phyloP scores from a whole-genome alignment of 2,113 vertebrate genomes.

The Ciconia stormi region DNA sequence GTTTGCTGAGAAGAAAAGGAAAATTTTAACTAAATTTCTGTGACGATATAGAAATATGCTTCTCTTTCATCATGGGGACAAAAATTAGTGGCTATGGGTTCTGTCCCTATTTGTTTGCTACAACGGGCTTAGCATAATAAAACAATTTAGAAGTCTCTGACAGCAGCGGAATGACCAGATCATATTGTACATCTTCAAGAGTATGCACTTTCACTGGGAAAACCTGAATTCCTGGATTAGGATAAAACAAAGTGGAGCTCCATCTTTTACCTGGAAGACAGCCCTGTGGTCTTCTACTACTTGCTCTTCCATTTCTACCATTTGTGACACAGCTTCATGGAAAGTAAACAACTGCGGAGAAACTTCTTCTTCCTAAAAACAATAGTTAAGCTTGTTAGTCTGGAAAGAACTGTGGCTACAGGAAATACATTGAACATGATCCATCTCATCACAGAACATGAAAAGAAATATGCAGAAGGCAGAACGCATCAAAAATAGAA shows the following conservation, averaged over 20 bases:
- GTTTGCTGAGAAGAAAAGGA: background rate
- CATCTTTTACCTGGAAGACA: slow-evolving; percentile 89
- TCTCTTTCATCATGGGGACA: background rate
- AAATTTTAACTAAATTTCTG: background rate
- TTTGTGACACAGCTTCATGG: slow-evolving; percentile 96
- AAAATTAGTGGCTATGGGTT: background rate
- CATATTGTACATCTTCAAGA: background rate
- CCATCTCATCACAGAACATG: background rate
- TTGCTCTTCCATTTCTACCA: slow-evolving; percentile 99
- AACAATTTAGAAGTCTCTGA: background rate
- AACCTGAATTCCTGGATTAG: background rate
- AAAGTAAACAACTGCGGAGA: slow-evolving; percentile 96
- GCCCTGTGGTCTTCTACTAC: slow-evolving; percentile 95
- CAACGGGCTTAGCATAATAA: background rate
- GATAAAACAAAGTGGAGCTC: background rate
- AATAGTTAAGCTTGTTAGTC: background rate
- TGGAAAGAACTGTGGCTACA: background rate
- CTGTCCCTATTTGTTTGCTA: background rate
- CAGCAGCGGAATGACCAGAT: background rate
- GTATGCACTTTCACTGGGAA: background rate
- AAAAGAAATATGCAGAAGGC: background rate
- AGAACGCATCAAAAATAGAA: background rate
- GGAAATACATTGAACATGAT: background rate
- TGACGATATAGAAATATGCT: background rate
- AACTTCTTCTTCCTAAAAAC: slow-evolving; percentile 92